Conservation (phyloP, 2,113 vertebrate genomes). For the Melanocharis versteri region DNA sequence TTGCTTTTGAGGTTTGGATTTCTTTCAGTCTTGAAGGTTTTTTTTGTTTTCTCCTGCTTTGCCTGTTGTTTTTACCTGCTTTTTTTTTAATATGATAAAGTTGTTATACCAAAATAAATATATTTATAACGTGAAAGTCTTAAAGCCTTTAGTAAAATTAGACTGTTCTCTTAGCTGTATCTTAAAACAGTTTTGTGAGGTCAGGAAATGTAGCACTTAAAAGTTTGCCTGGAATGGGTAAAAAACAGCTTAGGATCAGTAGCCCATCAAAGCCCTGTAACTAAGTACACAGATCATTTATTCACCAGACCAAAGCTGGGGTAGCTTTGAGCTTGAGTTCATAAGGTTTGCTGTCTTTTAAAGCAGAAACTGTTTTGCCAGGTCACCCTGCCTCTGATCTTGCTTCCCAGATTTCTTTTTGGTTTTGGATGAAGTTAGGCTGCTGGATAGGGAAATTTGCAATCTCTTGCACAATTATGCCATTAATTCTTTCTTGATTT, state of each 20-base stretch:
- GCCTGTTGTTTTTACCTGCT: background rate
- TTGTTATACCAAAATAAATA: background rate
- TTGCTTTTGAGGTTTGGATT: constrained; percentile 24
- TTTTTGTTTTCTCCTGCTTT: background rate
- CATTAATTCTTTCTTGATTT: background rate
- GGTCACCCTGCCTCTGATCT: background rate
- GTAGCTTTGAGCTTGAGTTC: background rate
- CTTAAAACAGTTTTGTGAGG: background rate
- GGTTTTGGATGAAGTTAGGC: background rate
- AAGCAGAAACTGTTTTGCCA: background rate
- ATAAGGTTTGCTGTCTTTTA: background rate
- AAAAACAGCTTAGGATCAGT: background rate
- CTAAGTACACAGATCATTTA: background rate
- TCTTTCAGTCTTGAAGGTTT: background rate
- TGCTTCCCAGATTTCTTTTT: background rate
- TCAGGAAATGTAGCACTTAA: background rate
- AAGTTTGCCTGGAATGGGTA: background rate
- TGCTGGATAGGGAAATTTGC: background rate
- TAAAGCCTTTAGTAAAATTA: background rate
- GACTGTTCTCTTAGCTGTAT: background rate
- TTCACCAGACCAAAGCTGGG: background rate
- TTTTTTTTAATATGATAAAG: background rate
- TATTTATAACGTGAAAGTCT: background rate
- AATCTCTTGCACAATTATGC: background rate
- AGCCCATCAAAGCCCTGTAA: background rate